Percentiles rank a stretch among this genome's conserved stretches.
These are phyloP conservation scores for Barypeithes pellucidus DNA, from an alignment of 2,888 invertebrate species.

Conservation along the genomic window DNA sequence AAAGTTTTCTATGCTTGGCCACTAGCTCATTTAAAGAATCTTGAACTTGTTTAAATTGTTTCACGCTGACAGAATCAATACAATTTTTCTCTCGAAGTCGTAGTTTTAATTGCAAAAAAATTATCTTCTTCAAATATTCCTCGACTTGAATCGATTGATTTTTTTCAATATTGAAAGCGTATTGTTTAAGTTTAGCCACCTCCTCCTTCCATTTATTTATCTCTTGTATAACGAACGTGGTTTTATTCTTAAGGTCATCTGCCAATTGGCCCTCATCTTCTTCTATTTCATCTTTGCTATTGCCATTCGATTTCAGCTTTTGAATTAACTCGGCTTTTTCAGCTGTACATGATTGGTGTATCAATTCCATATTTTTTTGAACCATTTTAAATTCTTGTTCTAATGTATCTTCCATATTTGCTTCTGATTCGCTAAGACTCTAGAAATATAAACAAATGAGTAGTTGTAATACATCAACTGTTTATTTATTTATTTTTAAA, in stretches of 20 bases:
- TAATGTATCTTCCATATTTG: conserved; percentile 18
- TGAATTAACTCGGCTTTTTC: conserved; percentile 56
- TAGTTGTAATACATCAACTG: too few species aligned
- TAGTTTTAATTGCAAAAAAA: conserved; percentile 69
- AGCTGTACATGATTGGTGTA: conserved; percentile 44
- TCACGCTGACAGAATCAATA: conserved; percentile 71
- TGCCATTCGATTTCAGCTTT: conserved; percentile 32
- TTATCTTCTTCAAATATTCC: conserved; percentile 71
- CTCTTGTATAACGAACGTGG: background rate
- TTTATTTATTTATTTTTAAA: background rate
- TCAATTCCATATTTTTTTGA: conserved; percentile 30
- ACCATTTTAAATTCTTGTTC: conserved; percentile 33
- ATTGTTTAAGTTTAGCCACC: conserved; percentile 6
- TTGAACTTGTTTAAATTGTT: conserved; percentile 74
- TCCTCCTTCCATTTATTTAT: background rate
- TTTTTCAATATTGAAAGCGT: background rate
- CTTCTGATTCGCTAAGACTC: conserved; percentile 15
- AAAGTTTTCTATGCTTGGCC: conserved; percentile 72
- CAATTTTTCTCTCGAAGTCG: conserved; percentile 71
- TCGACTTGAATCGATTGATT: conserved; percentile 7
- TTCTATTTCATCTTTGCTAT: background rate
- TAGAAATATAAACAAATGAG: conserved; percentile 21
- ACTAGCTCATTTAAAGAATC: conserved; percentile 72
- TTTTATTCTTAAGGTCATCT: background rate
- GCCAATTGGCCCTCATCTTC: background rate